A percentile compares a stretch with the other conserved stretches of the same genome.
Evolutionary conservation across 2,113 vertebrate species (phyloP).

Genomic region (Laterallus jamaicensis): DNA sequence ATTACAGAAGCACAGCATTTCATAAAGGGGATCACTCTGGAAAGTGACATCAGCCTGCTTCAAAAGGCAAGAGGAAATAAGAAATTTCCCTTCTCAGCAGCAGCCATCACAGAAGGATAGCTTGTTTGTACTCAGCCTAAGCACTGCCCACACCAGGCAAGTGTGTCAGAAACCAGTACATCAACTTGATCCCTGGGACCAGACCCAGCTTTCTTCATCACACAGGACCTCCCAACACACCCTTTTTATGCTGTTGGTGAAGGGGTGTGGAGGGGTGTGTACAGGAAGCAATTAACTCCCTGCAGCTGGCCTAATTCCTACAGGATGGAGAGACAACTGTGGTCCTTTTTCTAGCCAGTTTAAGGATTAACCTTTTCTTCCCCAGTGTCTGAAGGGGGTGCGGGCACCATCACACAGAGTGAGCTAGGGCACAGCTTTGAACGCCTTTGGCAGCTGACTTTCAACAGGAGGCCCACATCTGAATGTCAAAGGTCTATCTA

Average conservation of each 20-base stretch:
- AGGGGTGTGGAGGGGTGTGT: not conserved
- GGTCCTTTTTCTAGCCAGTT: not conserved
- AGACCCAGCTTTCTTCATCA: not conserved
- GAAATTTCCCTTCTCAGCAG: not conserved
- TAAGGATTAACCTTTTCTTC: slow-evolving; percentile 27
- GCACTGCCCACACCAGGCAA: not conserved
- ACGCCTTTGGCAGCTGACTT: not conserved
- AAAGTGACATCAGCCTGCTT: not conserved
- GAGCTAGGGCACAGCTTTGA: not conserved
- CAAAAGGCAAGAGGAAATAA: not conserved
- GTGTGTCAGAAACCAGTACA: not conserved
- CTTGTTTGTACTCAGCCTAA: not conserved
- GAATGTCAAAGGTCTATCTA: not conserved
- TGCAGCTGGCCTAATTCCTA: slow-evolving; percentile 42
- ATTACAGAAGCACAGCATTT: not conserved
- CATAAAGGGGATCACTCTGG: not conserved
- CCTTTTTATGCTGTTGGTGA: not conserved
- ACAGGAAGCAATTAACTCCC: slow-evolving; percentile 50
- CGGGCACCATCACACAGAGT: fast-evolving
- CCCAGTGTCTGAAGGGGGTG: not conserved
- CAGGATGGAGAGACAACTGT: not conserved
- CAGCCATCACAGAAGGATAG: not conserved
- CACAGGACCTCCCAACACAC: not conserved
- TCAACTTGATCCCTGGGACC: not conserved
- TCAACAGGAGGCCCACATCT: not conserved